Base-by-base conservation (phyloP, 2,113 vertebrate species). In the Scortum barcoo region DNA sequence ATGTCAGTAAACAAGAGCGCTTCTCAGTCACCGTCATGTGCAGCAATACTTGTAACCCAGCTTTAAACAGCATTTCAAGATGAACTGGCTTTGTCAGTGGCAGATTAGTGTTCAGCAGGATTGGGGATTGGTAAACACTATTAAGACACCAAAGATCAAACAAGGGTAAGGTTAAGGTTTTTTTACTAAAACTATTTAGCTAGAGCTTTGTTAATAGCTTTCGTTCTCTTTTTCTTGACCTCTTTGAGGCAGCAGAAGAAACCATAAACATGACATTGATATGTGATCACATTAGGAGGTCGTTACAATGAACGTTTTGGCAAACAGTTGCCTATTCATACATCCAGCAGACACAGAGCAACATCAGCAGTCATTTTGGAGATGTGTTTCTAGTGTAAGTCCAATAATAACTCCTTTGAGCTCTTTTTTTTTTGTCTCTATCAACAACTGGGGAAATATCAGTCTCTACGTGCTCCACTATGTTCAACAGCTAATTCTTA, bases 1-100 rank as follows among this genome's bases (percentile, higher is more conserved):
- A 17, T 62, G n/a, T 57, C 24, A 70, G 77, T 60, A 33, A 50
- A 70, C 50, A 36, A 26, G 16, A 78, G 33, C 13, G 56, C 40
- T 30, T 44, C 57, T 44, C 62, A 61, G 11, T 51, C 61, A 74
- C 44, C 33, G 16, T 51, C 69, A 66, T 38, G 36, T 46, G 61
- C 30, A 42, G 19, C 33, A 58, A 61, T 63, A 42, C 44, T 53
- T 72, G 28, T 73, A 68, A 38, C 14, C n/a, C 72, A 61, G 24
- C 19, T 54, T 42, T 42, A 33, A 28, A 77, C 70, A 63, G 40
- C 0, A 33, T 66, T 36, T 40, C 30, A 54, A 58, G 13, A 77
- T 60, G 16, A 71, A 51, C 13, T 62, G 42, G 10, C 17, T 66
- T 44, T 66, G 22, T 62, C 12, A 58, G 33, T 30, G 26, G 33